Percentiles rank a stretch among this genome's conserved stretches.
Evolutionary conservation across 2,888 invertebrate genomes (phyloP).

Genomic region (Drosophila multiciliata): DNA sequence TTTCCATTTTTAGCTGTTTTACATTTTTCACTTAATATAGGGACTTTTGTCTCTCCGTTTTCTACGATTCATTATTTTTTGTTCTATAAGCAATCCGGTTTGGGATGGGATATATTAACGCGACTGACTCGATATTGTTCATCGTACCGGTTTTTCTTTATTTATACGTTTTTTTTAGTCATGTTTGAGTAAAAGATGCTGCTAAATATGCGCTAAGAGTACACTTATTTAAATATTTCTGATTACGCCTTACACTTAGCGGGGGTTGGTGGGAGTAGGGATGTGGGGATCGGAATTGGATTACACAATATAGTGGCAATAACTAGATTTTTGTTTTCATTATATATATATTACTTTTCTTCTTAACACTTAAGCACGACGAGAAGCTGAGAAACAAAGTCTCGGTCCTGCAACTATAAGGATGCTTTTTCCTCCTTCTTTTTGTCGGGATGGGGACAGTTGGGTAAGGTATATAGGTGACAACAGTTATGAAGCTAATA

Average conservation of each 20-base stretch:
- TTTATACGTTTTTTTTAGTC: constrained; percentile 61
- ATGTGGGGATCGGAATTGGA: constrained; percentile 30
- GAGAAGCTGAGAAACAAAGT: constrained; percentile 66
- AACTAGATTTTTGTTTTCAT: constrained; percentile 62
- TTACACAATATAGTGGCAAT: constrained; percentile 73
- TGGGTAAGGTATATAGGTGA: constrained; percentile 31
- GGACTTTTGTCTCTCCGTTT: constrained; percentile 69
- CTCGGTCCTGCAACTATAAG: constrained; percentile 56
- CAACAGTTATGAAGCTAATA: constrained; percentile 73
- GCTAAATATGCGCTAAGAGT: constrained; percentile 78
- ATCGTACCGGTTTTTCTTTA: constrained; percentile 48
- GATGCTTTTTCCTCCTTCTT: constrained; percentile 2
- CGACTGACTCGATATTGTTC: constrained; percentile 40
- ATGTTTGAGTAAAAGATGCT: constrained; percentile 79
- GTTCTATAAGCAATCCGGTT: constrained; percentile 73
- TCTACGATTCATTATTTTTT: constrained; percentile 52
- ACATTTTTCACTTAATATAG: constrained; percentile 68
- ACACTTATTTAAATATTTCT: constrained; percentile 71
- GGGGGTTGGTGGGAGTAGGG: constrained; percentile 36
- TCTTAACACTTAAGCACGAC: constrained; percentile 80
- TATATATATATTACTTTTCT: constrained; percentile 45
- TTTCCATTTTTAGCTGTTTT: constrained; percentile 68
- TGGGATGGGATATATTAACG: constrained; percentile 48
- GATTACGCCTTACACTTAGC: constrained; percentile 64
- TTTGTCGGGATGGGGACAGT: neutral